Base-by-base conservation (phyloP, 2,113 vertebrate genomes). In the Hippoglossus stenolepis region DNA sequence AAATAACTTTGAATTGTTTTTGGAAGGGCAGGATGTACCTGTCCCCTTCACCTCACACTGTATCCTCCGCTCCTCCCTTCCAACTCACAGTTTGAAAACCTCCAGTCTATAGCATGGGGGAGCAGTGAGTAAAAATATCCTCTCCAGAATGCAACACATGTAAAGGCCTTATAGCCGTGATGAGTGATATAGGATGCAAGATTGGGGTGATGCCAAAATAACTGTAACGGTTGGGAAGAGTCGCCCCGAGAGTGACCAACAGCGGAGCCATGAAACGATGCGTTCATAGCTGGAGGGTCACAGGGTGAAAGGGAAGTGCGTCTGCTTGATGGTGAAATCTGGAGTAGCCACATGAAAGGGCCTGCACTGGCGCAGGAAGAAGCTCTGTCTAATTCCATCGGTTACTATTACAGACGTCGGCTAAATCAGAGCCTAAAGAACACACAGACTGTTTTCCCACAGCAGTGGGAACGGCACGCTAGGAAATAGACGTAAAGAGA, bases 271-370 rank as follows among this genome's bases (percentile, higher is more conserved):
- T 63, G 61, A 80, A 72, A 51, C 56, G 6, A 4, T 54, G 59
- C 71, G 11, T 70, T 75, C 69, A 53, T 28, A 51, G 65, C 54
- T 6, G 54, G 23, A 51, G 78, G 83, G 82, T 86, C 80, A 81
- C 24, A 0, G 72, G 85, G 84, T 83, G 75, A 86, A 75, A 80
- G 77, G 72, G 87, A 88, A 86, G 89, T 80, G 65, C 18, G 70
- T 73, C 76, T 77, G 38, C 64, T 76, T 11, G 70, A 77, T 84
- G 82, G 78, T 78, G 85, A 92, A 91, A 84, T 78, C 68, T 82
- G 82, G 60, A 61, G 79, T 7, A 72, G 86, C 91, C 93, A 94
- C 94, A 94, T 93, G 82, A 94, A 95, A 94, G 89, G 45, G 49
- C n/a, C 56, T 31, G 31, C 70, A 69, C 85, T 77, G 73, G 79